Conservation (phyloP, 2,113 vertebrate species). For the Scophthalmus maximus region DNA sequence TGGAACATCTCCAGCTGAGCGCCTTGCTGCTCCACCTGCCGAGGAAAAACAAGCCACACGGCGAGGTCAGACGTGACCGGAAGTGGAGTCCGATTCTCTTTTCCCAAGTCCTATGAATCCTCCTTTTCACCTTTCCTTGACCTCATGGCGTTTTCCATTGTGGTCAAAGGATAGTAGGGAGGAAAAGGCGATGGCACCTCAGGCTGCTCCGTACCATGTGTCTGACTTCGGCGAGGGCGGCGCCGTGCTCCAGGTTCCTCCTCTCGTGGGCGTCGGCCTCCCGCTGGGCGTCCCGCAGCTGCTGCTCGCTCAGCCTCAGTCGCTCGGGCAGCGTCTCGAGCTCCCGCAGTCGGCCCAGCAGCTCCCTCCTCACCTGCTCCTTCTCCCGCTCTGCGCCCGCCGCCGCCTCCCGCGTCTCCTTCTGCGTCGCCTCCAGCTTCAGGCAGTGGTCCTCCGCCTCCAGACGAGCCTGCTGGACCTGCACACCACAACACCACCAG, state of each 20-base stretch:
- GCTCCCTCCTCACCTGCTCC: slow-evolving; percentile 84
- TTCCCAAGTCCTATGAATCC: too few species aligned
- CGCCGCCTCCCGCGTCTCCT: slow-evolving; percentile 81
- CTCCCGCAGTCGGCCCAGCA: slow-evolving; percentile 86
- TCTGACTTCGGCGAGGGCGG: slow-evolving; percentile 86
- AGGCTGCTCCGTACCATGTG: slow-evolving; percentile 85
- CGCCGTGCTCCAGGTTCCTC: slow-evolving; percentile 85
- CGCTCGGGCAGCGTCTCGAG: slow-evolving; percentile 87
- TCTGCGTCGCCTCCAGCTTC: slow-evolving; percentile 83
- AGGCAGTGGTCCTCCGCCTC: slow-evolving; percentile 85
- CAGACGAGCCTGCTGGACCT: slow-evolving; percentile 86
- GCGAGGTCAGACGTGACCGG: not conserved
- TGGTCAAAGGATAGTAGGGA: too few species aligned
- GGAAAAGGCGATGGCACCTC: too few species aligned
- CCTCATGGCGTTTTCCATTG: too few species aligned
- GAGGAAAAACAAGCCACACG: not conserved
- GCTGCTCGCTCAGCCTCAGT: slow-evolving; percentile 84
- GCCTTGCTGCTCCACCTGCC: slow-evolving; percentile 91
- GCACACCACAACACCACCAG: not conserved
- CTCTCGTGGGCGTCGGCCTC: slow-evolving; percentile 84
- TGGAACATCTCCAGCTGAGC: slow-evolving; percentile 88
- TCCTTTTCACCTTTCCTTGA: too few species aligned
- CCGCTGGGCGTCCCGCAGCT: slow-evolving; percentile 85
- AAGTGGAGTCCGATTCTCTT: too few species aligned
- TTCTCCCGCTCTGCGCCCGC: slow-evolving; percentile 83